Base-by-base conservation (phyloP, 2,797 vertebrate genomes). In the Enteromius thamalakanensis region DNA sequence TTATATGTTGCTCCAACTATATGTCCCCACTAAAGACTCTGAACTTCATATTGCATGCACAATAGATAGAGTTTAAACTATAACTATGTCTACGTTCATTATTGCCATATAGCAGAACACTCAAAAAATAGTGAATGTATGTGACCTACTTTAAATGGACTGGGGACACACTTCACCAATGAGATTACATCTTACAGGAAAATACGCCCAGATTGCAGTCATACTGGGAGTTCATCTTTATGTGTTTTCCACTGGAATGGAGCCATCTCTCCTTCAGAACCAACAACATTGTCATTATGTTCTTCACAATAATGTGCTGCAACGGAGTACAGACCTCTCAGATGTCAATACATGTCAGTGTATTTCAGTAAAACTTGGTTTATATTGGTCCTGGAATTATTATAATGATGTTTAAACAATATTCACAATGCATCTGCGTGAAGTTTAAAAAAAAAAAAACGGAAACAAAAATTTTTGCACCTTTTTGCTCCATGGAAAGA, bases 131-230 rank as follows among this genome's bases (percentile, higher is more conserved):
- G 84, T 81, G 85, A 68, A 60, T 79, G 32, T 82, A 26, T 85
- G 71, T 92, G 91, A 93, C 92, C 92, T 93, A 92, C 87, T 93
- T 93, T 69, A 87, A 82, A 69, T 82, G 74, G 64, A 88, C 86
- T 83, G 81, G 82, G 85, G 82, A 82, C 88, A 85, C 89, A 79
- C 53, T 82, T 84, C 34, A 79, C 68, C 75, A 82, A 53, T 64
- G n/a, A 82, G 83, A 86, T 86, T 79, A 64, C 15, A 79, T 87
- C 32, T 84, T 74, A 75, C 79, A 69, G 86, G 83, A 88, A 84
- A 80, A 89, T 76, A 80, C 85, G 67, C 67, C 81, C 82, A 87
- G 84, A 84, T 78, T 80, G 85, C 87, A 88, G 80, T 85, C 17
- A 87, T 55, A 76, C 51, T 65, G 68, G 45, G 62, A 83, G 75